A percentile compares a stretch with the other conserved stretches of the same genome.
These are phyloP conservation scores for Ciconia maguari DNA, from an alignment of 2,113 vertebrate species.

Conservation along the genomic window DNA sequence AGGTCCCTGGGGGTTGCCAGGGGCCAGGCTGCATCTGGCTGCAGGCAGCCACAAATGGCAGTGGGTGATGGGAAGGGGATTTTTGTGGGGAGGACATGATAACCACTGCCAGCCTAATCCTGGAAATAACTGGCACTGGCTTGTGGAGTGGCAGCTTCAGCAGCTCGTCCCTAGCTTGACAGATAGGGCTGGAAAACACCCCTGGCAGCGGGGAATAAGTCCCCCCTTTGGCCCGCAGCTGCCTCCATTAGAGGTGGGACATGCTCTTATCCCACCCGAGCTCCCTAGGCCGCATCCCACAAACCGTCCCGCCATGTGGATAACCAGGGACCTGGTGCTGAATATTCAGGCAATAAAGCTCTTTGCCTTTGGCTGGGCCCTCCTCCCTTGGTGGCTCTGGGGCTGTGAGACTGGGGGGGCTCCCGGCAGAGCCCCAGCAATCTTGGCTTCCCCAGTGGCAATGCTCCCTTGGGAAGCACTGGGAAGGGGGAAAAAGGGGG, in stretches of 20 bases:
- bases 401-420: accelerated
- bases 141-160: neutral
- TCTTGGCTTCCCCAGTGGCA: accelerated
- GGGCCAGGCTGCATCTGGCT: neutral
- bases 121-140: neutral
- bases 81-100: neutral
- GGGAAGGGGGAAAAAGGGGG: neutral
- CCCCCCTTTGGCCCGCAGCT: too few relatives aligned
- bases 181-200: neutral
- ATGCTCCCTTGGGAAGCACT: neutral
- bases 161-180: neutral
- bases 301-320: accelerated
- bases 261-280: neutral
- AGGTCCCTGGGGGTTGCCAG: too few relatives aligned
- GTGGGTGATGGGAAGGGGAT: neutral
- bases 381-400: neutral
- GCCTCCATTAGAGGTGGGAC: neutral
- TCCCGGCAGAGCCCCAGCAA: neutral
- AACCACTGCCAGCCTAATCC: neutral
- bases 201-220: neutral
- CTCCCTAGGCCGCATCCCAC: accelerated
- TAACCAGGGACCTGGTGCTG: neutral
- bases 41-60: neutral
- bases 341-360: neutral
- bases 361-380: neutral